phyloP scores from a whole-genome alignment of 2,888 invertebrate genomes.

The Caenorhabditis uteleia region DNA sequence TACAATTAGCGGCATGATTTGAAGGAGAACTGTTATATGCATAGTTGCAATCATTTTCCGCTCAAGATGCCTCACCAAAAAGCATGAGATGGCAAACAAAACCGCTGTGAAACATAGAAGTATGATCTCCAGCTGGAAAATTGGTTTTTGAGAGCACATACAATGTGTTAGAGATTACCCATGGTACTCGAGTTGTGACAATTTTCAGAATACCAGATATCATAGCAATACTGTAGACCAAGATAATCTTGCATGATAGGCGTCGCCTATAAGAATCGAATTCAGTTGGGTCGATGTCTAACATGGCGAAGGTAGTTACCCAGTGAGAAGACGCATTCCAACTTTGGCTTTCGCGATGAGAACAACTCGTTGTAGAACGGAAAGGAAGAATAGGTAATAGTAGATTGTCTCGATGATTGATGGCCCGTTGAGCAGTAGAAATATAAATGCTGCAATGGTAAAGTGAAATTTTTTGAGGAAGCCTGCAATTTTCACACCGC shows the following conservation, averaged over 20 bases:
- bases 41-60: slow-evolving; percentile 1
- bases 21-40: slow-evolving; percentile 15
- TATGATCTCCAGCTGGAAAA: slow-evolving; percentile 19
- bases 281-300: neutral
- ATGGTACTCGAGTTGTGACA: no score
- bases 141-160: no score
- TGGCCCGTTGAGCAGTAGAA: neutral
- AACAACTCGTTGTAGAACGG: slow-evolving; percentile 10
- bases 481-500: no score
- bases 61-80: slow-evolving; percentile 17
- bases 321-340: slow-evolving; percentile 13
- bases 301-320: slow-evolving; percentile 2
- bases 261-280: slow-evolving; percentile 15
- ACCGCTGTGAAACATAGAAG: neutral
- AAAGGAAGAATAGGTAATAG: slow-evolving; percentile 10
- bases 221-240: slow-evolving; percentile 7
- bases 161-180: no score
- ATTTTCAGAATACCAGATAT: slow-evolving; percentile 11
- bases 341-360: slow-evolving; percentile 12
- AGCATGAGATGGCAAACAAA: slow-evolving; percentile 1
- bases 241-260: slow-evolving; percentile 1
- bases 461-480: no score
- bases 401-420: neutral
- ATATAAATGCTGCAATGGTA: neutral
- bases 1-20: slow-evolving; percentile 16